These are phyloP conservation scores for Hippopotamyrus pictus DNA, from an alignment of 2,797 vertebrate species.

Conservation along the genomic window DNA sequence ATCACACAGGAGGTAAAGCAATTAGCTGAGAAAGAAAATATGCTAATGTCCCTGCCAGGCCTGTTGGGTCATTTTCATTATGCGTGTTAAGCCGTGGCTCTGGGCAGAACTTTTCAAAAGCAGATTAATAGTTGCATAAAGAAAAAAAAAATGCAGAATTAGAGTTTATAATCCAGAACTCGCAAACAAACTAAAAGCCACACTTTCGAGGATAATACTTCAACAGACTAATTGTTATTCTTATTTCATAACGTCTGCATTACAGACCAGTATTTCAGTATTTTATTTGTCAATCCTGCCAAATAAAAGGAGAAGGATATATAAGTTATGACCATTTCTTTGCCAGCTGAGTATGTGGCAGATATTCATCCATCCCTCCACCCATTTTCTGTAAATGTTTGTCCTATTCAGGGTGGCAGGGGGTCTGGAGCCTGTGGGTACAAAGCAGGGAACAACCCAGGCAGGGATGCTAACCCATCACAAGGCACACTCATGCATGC, in stretches of 20 bases:
- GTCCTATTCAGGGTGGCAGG: not conserved
- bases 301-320: not conserved
- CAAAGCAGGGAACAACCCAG: not conserved
- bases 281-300: not conserved
- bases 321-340: not conserved
- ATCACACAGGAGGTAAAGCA: slow-evolving; percentile 64
- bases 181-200: slow-evolving; percentile 24
- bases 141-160: slow-evolving; percentile 47
- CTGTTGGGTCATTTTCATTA: slow-evolving; percentile 76
- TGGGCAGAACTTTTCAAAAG: slow-evolving; percentile 51
- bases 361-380: not conserved
- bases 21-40: slow-evolving; percentile 71
- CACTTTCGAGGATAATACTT: slow-evolving; percentile 10
- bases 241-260: not conserved
- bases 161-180: slow-evolving; percentile 48
- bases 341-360: not conserved
- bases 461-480: not conserved
- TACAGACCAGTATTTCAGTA: not conserved
- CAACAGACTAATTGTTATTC: slow-evolving; percentile 12
- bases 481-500: not conserved
- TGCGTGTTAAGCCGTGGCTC: slow-evolving; percentile 68
- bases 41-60: slow-evolving; percentile 63
- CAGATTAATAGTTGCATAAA: slow-evolving; percentile 59
- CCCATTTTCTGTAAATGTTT: not conserved
- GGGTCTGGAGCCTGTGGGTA: not conserved